Conservation (phyloP, 2,797 vertebrate species). For the Tenualosa ilisha region DNA sequence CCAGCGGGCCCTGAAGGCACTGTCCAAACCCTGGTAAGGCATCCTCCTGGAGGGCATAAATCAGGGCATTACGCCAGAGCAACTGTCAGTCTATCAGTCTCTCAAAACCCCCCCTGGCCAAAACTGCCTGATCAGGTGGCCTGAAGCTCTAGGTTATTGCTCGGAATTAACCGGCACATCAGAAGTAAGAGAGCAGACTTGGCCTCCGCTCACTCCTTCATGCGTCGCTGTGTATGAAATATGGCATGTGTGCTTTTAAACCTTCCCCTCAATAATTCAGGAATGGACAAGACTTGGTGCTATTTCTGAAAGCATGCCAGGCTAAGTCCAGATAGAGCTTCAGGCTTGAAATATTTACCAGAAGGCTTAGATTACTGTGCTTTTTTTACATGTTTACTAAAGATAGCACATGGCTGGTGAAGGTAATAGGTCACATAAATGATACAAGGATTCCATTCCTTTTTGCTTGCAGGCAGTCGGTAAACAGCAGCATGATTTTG, state of each 20-base stretch:
- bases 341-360: conserved; percentile 34
- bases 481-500: background rate
- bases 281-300: background rate
- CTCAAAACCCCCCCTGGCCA: background rate
- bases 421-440: conserved; percentile 10
- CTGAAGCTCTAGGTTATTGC: background rate
- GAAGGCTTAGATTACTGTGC: conserved; percentile 7
- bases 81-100: conserved; percentile 19
- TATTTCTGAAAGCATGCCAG: conserved; percentile 34
- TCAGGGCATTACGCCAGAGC: background rate
- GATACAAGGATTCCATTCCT: background rate
- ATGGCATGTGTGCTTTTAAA: conserved; percentile 26
- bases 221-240: background rate
- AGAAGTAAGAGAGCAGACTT: background rate
- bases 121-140: background rate
- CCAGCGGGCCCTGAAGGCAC: background rate
- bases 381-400: conserved; percentile 22
- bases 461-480: background rate
- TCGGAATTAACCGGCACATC: background rate
- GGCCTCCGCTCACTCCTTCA: background rate
- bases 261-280: conserved; percentile 35
- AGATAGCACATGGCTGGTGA: conserved; percentile 22
- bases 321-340: conserved; percentile 7
- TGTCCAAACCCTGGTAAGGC: background rate
- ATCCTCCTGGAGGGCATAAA: background rate